Percentiles rank a stretch among this genome's conserved stretches.
These are phyloP conservation scores for Arvicanthis niloticus DNA, from an alignment of 2,113 vertebrate genomes.

Conservation along the genomic window DNA sequence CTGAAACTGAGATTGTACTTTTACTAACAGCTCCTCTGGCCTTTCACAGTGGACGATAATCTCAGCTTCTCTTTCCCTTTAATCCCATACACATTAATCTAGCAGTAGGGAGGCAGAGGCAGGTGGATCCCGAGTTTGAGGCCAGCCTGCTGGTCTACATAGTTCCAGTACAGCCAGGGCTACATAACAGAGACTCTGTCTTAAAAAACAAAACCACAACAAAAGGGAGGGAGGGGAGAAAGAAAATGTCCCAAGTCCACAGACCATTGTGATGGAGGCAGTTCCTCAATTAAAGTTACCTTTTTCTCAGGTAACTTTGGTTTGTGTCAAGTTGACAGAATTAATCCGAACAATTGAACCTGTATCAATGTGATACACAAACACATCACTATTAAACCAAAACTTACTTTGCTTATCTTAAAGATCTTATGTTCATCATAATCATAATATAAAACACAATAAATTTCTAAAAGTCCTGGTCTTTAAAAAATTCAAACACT, in stretches of 20 bases:
- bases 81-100: neutral
- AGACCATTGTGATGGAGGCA: neutral
- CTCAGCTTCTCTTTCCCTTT: neutral
- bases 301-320: neutral
- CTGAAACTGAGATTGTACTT: neutral
- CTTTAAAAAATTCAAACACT: neutral
- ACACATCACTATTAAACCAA: neutral
- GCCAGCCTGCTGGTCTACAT: neutral
- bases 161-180: neutral
- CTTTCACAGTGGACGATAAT: neutral
- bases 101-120: neutral
- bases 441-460: neutral
- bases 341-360: neutral
- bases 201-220: neutral
- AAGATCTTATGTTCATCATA: neutral
- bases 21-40: neutral
- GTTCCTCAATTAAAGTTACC: neutral
- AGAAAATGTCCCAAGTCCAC: neutral
- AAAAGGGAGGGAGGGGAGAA: neutral
- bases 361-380: neutral
- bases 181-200: neutral
- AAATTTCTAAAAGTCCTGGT: neutral
- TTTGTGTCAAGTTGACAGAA: neutral
- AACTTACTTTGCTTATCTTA: neutral
- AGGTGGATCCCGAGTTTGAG: neutral